Evolutionary conservation across 2,888 invertebrate species (phyloP), one percentile per base, ranked within the genome.

Genomic region (Actias luna): DNA sequence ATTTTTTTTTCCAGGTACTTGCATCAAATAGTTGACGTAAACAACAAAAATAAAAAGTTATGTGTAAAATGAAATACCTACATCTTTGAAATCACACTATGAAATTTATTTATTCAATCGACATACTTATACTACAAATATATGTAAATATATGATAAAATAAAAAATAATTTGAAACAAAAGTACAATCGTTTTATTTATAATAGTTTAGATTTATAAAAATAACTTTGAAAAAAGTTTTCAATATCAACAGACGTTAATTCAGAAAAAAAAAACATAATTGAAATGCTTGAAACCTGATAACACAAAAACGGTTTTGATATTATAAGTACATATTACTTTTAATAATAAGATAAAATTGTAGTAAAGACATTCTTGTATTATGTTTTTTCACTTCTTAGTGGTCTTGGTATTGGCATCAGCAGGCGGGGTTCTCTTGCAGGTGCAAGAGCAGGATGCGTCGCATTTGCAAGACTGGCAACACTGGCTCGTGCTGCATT

Each of bases 381-480:
- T 55, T 5, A 55, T 29, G 2, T 55, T 29, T 55, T 16, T 39
- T 85, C n/a, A 89, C 78, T 89, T 88, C 73, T 89, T 91, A 22
- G 86, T 69, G 10, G 77, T 70, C 63, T 71, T 79, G 2, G 79
- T 72, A 50, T 70, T 69, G 2, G 78, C 71, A 8, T 82, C 74
- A 8, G 79, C 67, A 46, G 77, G 69, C 0, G 78, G 69, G 8
- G 80, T 63, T 46, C 80, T 82, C 73, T 92, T 92, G 71, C 85
- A 80, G 1, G 80, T 66, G 77, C 93, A 93, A 22, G 78, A 83
- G 82, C 93, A 93, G 3, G 83, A 83, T 0, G 89, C 68, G 61
- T 92, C 92, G 67, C 89, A 92, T 68, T 90, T 89, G 79, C 90
- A 92, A 29, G 79, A 74, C 64, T 84, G 78, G 71, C 90, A 79